Base-by-base conservation (phyloP, 1,140 invertebrate species). In the Aphaenogaster floridana region DNA sequence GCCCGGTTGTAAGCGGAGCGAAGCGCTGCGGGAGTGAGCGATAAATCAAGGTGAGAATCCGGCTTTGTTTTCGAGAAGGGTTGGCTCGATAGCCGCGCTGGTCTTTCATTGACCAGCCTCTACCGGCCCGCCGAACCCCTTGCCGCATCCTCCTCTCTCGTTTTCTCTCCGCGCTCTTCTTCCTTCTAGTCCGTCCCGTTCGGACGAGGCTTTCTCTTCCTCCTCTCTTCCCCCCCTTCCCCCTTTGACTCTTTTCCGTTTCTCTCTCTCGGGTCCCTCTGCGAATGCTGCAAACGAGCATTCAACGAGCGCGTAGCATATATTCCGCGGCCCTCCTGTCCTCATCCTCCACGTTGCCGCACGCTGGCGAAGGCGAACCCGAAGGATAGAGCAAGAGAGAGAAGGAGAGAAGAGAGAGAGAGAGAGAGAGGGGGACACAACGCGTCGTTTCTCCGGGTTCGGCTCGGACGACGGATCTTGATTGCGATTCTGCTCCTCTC, bases 1-100 rank as follows among this genome's bases (percentile, higher is more conserved):
- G 39, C 57, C 17, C 74, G 63, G 50, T 77, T 59, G 17, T 39
- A 28, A 42, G n/a, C 79, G 64, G 79, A 59, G 54, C 54, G 68
- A 17, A 39, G 63, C 34, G 5, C 83, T 59, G 61, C 84, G 57
- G 77, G 79, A 72, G 83, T 86, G 76, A 21, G 84, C 91, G 86
- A 91, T 90, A 90, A 91, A 89, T 90, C 91, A 92, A 91, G 90
- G 90, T 92, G 79, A 92, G 90, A 84, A 89, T 91, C 90, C 86
- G 88, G 89, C 88, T 91, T 92, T 92, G 89, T 92, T 92, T 91
- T 88, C 86, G 88, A 86, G 66, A 80, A 86, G 91, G 91, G 89
- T 91, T 88, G 74, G 74, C 63, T 42, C 87, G 86, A 86, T 88
- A 88, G 83, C 84, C 84, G 42, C 48, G 28, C 50, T 45, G 77